A percentile compares a stretch with the other conserved stretches of the same genome.
Conservation (phyloP, 2,113 vertebrate genomes). For the Tachuris rubrigastra region DNA sequence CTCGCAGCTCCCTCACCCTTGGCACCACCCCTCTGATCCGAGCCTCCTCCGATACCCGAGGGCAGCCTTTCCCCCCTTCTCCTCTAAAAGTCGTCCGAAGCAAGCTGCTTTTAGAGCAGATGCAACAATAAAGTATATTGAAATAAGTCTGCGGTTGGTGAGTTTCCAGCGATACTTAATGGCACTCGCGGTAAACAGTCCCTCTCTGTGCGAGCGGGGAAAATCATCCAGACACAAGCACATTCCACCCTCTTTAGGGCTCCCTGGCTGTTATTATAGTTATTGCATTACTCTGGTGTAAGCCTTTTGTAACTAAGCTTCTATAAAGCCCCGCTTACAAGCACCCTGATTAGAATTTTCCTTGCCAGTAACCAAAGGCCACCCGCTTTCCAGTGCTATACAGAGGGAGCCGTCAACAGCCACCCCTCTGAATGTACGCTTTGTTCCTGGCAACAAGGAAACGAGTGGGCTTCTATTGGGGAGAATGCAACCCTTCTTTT, state of each 20-base stretch:
- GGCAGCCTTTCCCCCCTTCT: neutral
- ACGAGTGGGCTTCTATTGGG: slow-evolving; percentile 75
- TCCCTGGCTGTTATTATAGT: slow-evolving; percentile 65
- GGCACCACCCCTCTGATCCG: neutral
- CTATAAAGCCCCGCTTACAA: slow-evolving; percentile 67
- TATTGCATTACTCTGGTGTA: slow-evolving; percentile 69
- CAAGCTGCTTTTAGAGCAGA: slow-evolving; percentile 50
- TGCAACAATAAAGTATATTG: slow-evolving; percentile 62
- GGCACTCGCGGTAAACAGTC: slow-evolving; percentile 71
- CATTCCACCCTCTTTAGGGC: slow-evolving; percentile 64
- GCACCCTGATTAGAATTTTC: slow-evolving; percentile 67
- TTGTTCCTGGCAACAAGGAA: slow-evolving; percentile 78
- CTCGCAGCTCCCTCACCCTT: neutral
- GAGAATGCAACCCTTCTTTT: slow-evolving; percentile 80
- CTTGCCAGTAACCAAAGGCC: slow-evolving; percentile 67
- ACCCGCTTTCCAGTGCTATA: slow-evolving; percentile 70
- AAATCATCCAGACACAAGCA: slow-evolving; percentile 74
- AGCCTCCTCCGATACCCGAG: neutral
- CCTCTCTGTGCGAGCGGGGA: slow-evolving; percentile 66
- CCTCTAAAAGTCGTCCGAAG: neutral
- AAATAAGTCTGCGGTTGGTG: slow-evolving; percentile 68
- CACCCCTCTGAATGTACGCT: slow-evolving; percentile 78
- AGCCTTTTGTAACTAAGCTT: slow-evolving; percentile 70
- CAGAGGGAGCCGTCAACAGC: slow-evolving; percentile 67
- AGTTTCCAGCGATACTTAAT: slow-evolving; percentile 69